These are phyloP conservation scores for Xanthostigma xanthostigma DNA, from an alignment of 2,888 invertebrate species.

Conservation along the genomic window DNA sequence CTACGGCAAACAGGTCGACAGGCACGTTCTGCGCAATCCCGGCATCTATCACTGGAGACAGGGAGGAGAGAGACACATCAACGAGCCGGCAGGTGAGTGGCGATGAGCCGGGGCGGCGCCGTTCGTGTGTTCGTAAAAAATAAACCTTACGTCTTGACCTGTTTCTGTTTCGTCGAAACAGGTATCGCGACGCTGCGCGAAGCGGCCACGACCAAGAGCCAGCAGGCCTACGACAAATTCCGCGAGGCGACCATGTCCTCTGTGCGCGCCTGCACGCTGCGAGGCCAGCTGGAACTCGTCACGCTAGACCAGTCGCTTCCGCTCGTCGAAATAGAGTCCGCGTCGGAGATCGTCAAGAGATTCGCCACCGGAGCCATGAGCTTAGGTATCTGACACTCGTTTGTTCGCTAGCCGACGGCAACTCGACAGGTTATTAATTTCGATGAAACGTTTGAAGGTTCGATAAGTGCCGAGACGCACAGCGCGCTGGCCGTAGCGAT, in stretches of 20 bases:
- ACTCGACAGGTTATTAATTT: too few relatives aligned
- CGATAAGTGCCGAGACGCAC: slow-evolving; percentile 94
- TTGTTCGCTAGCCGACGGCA: slow-evolving; percentile 21
- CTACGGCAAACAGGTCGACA: slow-evolving; percentile 53
- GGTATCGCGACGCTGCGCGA: slow-evolving; percentile 25
- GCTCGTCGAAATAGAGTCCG: slow-evolving; percentile 81
- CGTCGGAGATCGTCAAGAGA: slow-evolving; percentile 87
- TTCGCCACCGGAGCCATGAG: slow-evolving; percentile 62
- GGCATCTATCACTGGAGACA: slow-evolving; percentile 95
- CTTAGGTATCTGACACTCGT: slow-evolving; percentile 18
- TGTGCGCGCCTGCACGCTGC: slow-evolving; percentile 69
- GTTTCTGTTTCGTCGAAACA: too few relatives aligned
- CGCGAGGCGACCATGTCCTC: slow-evolving; percentile 78
- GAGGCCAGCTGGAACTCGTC: slow-evolving; percentile 85
- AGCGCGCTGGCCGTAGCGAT: slow-evolving; percentile 89
- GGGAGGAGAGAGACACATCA: slow-evolving; percentile 95
- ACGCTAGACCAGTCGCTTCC: slow-evolving; percentile 65
- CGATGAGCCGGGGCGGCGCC: slow-evolving; percentile 23
- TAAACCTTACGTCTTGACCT: too few relatives aligned
- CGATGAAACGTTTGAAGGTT: slow-evolving; percentile 21
- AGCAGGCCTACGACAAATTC: slow-evolving; percentile 68
- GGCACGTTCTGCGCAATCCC: slow-evolving; percentile 57
- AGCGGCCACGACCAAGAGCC: slow-evolving; percentile 2
- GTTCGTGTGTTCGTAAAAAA: too few relatives aligned
- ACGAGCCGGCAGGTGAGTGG: slow-evolving; percentile 60